Evolutionary conservation across 2,113 vertebrate genomes (phyloP).

Genomic region (Chaetorhynchus papuensis): DNA sequence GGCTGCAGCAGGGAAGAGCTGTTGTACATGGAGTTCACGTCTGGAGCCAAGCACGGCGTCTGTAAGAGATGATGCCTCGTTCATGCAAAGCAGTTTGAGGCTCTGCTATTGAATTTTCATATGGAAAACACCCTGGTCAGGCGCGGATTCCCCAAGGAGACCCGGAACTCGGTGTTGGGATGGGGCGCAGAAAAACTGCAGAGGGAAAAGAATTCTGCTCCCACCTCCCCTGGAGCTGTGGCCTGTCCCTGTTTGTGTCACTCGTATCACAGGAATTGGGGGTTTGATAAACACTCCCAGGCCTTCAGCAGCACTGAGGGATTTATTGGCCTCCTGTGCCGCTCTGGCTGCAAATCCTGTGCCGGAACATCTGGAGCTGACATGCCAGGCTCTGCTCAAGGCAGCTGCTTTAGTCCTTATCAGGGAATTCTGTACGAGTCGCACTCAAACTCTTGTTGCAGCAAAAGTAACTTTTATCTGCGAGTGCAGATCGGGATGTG

Average conservation of each 20-base stretch:
- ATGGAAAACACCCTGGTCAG: background rate
- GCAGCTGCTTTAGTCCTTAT: background rate
- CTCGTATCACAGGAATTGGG: accelerated
- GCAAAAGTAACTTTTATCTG: background rate
- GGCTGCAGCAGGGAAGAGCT: constrained; percentile 15
- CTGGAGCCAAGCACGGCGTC: background rate
- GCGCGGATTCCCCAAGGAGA: background rate
- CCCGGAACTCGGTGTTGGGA: background rate
- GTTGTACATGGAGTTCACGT: background rate
- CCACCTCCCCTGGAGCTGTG: background rate
- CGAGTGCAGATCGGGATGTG: background rate
- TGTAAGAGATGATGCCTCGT: background rate
- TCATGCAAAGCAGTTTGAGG: background rate
- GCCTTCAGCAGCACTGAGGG: background rate
- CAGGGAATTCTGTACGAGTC: background rate
- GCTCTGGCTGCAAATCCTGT: background rate
- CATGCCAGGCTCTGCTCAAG: background rate
- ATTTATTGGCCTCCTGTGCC: background rate
- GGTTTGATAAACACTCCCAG: background rate
- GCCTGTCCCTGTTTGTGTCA: accelerated
- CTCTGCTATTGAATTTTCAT: background rate
- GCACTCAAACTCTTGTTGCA: accelerated
- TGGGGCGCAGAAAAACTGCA: background rate
- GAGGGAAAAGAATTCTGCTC: background rate
- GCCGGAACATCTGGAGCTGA: background rate